These are phyloP conservation scores for Theretra japonica DNA, from an alignment of 2,888 invertebrate genomes.

Conservation along the genomic window DNA sequence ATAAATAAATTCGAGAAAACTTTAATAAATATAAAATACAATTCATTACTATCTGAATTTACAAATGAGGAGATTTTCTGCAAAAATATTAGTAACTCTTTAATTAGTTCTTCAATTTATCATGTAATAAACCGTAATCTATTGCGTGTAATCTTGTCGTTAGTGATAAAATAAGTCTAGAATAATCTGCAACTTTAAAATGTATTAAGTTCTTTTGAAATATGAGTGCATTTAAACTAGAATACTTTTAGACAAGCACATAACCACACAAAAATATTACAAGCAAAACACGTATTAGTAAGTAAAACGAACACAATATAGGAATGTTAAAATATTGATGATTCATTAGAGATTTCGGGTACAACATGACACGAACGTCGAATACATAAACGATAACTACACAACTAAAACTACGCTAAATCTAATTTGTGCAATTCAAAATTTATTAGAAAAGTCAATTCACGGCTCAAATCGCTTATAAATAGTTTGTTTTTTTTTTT, in stretches of 20 bases:
- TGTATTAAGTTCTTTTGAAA: background rate
- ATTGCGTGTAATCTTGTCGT: background rate
- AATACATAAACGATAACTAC: background rate
- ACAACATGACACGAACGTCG: background rate
- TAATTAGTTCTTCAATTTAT: no score
- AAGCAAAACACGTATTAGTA: conserved; percentile 4
- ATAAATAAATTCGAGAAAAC: conserved; percentile 18
- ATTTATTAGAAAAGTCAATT: background rate
- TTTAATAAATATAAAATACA: background rate
- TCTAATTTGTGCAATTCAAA: conserved; percentile 14
- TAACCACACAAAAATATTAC: background rate
- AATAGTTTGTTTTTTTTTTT: background rate
- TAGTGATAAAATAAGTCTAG: background rate
- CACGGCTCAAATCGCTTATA: background rate
- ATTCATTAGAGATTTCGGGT: conserved; percentile 13
- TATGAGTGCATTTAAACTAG: background rate
- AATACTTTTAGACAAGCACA: background rate
- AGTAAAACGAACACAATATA: background rate
- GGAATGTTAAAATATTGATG: conserved; percentile 15
- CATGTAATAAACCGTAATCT: background rate
- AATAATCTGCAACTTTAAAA: background rate
- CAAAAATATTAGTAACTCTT: background rate
- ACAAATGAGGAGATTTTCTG: background rate
- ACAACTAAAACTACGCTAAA: background rate
- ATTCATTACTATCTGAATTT: background rate